Conservation (phyloP, 2,797 vertebrate species). For the Darevskia nairensis region DNA sequence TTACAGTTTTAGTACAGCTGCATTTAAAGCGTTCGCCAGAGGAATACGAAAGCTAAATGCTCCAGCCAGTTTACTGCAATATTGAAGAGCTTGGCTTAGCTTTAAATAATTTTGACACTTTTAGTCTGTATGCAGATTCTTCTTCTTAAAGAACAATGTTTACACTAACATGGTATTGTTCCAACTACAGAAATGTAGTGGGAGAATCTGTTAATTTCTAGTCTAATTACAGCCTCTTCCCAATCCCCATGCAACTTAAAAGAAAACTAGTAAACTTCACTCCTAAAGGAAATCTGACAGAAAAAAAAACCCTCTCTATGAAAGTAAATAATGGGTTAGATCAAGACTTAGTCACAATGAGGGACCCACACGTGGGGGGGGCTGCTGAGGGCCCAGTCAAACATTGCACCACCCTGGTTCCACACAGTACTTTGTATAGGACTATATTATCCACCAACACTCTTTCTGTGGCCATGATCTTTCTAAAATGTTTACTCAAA, state of each 20-base stretch:
- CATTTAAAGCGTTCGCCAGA: constrained; percentile 34
- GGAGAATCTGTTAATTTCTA: neutral
- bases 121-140: neutral
- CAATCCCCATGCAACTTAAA: neutral
- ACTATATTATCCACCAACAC: neutral
- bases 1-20: constrained; percentile 55
- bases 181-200: neutral
- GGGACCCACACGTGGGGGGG: no score
- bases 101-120: neutral
- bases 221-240: neutral
- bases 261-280: neutral
- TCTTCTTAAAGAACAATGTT: neutral
- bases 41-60: constrained; percentile 36
- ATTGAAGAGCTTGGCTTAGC: constrained; percentile 9
- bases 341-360: no score
- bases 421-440: neutral
- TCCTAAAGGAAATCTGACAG: neutral
- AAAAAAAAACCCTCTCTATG: neutral
- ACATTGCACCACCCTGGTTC: neutral
- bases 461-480: neutral
- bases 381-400: no score
- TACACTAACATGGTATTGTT: neutral
- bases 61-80: constrained; percentile 48
- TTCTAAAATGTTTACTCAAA: neutral
- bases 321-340: neutral